Conservation (phyloP, 2,888 invertebrate species). For the Peribatodes rhomboidaria region DNA sequence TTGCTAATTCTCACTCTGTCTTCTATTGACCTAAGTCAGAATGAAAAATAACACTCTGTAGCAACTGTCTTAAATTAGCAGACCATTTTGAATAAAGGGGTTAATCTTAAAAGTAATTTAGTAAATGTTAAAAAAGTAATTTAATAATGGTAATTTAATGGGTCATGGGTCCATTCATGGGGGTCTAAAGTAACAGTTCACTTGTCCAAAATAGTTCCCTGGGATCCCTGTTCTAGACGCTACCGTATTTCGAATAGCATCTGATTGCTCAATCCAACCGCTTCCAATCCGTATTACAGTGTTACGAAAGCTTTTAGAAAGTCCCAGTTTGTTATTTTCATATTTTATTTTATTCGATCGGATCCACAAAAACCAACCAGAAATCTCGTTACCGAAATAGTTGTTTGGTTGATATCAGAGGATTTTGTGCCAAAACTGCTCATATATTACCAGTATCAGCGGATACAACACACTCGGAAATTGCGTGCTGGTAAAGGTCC, state of each 20-base stretch:
- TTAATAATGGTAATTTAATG: no score
- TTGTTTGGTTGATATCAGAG: constrained; percentile 16
- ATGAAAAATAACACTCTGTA: no score
- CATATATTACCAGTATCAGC: constrained; percentile 29
- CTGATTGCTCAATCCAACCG: neutral
- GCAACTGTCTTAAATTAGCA: no score
- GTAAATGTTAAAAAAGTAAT: no score
- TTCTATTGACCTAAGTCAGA: no score
- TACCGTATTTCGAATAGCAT: neutral
- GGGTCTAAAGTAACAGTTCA: no score
- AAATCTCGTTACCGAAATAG: constrained; percentile 24
- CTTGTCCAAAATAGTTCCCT: no score
- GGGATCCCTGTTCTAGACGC: no score
- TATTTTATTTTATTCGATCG: constrained; percentile 10
- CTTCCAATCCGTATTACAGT: neutral
- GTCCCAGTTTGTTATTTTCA: constrained; percentile 1
- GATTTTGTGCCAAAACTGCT: constrained; percentile 29
- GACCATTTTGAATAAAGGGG: no score
- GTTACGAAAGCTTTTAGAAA: neutral
- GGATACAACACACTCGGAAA: constrained; percentile 25
- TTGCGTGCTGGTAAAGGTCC: constrained; percentile 17
- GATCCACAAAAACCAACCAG: constrained; percentile 7
- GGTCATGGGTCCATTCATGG: no score
- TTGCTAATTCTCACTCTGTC: no score
- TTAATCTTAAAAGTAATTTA: no score